Evolutionary conservation across 2,797 vertebrate genomes (phyloP).

Genomic region (Cyprinodon diabolis): DNA sequence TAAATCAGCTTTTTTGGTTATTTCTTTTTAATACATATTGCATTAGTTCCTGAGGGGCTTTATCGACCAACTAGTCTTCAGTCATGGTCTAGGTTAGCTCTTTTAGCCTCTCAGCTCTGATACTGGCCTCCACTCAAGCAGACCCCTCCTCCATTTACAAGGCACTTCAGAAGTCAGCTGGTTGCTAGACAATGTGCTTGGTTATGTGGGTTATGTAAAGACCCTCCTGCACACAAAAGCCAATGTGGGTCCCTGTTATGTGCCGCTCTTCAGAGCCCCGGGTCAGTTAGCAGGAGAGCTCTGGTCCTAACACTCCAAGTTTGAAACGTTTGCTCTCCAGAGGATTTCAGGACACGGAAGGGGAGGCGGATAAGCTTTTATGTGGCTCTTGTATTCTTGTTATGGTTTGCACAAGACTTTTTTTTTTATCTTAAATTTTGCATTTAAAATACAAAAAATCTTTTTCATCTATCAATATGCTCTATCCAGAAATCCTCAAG

Average conservation of each 20-base stretch:
- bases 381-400: conserved; percentile 27
- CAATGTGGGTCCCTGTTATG: conserved; percentile 80
- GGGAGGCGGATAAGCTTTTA: conserved; percentile 37
- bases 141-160: conserved; percentile 76
- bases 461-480: no score
- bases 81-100: conserved; percentile 66
- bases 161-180: conserved; percentile 74
- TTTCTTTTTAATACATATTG: conserved; percentile 35
- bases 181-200: conserved; percentile 87
- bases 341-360: conserved; percentile 71
- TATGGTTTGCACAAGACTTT: conserved; percentile 1
- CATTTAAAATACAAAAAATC: no score
- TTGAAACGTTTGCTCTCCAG: conserved; percentile 78
- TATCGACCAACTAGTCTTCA: conserved; percentile 66
- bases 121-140: conserved; percentile 68
- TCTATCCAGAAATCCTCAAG: no score
- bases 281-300: conserved; percentile 82
- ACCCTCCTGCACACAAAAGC: conserved; percentile 85
- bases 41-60: conserved; percentile 50
- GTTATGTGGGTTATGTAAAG: conserved; percentile 87
- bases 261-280: conserved; percentile 79
- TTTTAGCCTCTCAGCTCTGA: conserved; percentile 67
- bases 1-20: background rate
- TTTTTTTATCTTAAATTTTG: background rate
- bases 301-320: conserved; percentile 77